phyloP scores from a whole-genome alignment of 1,140 invertebrate species.

The Drosophila sechellia region DNA sequence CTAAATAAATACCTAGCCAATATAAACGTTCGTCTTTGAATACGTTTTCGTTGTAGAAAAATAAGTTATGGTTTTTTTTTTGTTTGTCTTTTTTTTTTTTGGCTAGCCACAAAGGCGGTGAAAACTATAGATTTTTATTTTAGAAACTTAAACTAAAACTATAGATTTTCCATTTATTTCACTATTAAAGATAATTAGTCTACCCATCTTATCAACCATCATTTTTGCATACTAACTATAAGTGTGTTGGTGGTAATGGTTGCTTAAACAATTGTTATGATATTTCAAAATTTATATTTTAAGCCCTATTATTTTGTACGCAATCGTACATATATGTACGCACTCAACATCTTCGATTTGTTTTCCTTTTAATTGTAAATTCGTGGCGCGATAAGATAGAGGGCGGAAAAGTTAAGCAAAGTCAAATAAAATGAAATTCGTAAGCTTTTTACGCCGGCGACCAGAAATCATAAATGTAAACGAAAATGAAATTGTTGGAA shows the following conservation, averaged over 20 bases:
- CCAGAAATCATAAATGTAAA: conserved; percentile 51
- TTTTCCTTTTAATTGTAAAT: conserved; percentile 46
- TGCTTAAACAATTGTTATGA: background rate
- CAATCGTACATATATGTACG: background rate
- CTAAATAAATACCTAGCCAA: conserved; percentile 33
- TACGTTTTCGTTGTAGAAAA: conserved; percentile 17
- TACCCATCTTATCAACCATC: background rate
- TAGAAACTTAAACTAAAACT: background rate
- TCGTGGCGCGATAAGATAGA: conserved; percentile 65
- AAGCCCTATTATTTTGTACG: background rate
- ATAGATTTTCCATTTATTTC: background rate
- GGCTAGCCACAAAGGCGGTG: background rate
- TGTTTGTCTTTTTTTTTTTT: no score
- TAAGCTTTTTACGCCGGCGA: conserved; percentile 24
- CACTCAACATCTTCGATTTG: conserved; percentile 47
- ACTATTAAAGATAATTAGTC: background rate
- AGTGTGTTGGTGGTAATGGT: background rate
- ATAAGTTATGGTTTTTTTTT: conserved; percentile 2
- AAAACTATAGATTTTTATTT: background rate
- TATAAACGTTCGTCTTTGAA: conserved; percentile 17
- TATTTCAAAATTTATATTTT: background rate
- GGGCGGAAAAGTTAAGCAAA: conserved; percentile 27
- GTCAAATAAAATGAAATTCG: conserved; percentile 39
- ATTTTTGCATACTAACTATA: no score
- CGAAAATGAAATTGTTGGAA: conserved; percentile 45